Evolutionary conservation across 2,797 vertebrate genomes (phyloP).

Genomic region (Tolypeutes matacus): DNA sequence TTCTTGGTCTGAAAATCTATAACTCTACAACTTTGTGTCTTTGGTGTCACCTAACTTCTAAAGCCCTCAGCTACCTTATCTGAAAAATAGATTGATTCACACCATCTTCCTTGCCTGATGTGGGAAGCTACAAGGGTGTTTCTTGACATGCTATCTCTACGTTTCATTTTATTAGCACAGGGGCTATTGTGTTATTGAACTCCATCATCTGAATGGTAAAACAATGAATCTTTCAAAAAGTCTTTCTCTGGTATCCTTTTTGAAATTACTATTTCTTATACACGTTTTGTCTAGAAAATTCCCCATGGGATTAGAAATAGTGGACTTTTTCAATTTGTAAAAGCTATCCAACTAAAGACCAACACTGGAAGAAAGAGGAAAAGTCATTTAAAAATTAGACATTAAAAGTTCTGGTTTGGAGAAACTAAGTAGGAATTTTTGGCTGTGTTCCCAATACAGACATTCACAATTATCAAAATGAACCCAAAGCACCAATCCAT

Average conservation of each 20-base stretch:
- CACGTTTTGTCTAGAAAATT: slow-evolving; percentile 22
- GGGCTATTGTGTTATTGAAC: not conserved
- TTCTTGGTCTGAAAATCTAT: slow-evolving; percentile 17
- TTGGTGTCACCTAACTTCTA: not conserved
- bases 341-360: slow-evolving; percentile 25
- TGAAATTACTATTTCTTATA: not conserved
- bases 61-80: not conserved
- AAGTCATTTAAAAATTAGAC: slow-evolving; percentile 4
- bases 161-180: not conserved
- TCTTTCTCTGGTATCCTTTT: not conserved
- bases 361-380: not conserved
- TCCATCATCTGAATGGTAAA: not conserved
- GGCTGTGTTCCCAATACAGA: not conserved
- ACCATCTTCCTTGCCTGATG: not conserved
- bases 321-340: not conserved
- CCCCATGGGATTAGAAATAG: slow-evolving; percentile 1
- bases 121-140: not conserved
- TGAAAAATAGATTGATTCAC: not conserved
- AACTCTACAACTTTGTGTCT: not conserved
- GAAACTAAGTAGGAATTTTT: slow-evolving; percentile 11
- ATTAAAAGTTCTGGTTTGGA: not conserved
- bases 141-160: not conserved
- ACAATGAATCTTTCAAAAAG: not conserved
- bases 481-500: not conserved
- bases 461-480: slow-evolving; percentile 13